Conservation (phyloP, 1,140 invertebrate species). For the Trichoplusia ni region DNA sequence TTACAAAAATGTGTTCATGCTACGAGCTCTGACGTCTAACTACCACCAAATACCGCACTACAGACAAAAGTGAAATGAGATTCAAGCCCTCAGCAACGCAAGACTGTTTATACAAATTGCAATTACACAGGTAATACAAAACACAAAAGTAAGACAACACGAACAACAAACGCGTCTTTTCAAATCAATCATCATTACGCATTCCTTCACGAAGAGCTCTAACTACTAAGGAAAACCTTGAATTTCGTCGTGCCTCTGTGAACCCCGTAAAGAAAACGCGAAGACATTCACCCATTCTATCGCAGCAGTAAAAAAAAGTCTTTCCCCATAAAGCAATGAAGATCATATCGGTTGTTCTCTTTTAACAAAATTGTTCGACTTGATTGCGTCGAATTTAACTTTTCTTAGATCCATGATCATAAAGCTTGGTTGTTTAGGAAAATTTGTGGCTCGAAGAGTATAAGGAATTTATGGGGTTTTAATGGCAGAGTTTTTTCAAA, state of each 20-base stretch:
- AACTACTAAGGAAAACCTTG: conserved; percentile 37
- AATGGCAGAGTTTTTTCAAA: conserved; percentile 11
- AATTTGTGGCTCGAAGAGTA: conserved; percentile 20
- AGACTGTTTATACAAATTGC: too few relatives aligned
- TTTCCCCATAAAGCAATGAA: conserved; percentile 33
- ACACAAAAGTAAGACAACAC: conserved; percentile 2
- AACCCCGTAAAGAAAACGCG: conserved; percentile 35
- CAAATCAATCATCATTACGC: conserved; percentile 38
- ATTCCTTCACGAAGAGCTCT: conserved; percentile 27
- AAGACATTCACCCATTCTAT: conserved; percentile 35
- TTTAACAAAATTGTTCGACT: conserved; percentile 27
- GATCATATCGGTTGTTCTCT: conserved; percentile 36
- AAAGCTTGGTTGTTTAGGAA: conserved; percentile 16
- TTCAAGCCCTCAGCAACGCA: neutral
- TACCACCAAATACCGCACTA: too few relatives aligned
- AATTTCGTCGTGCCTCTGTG: conserved; percentile 26
- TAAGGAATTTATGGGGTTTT: conserved; percentile 22
- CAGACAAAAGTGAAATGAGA: too few relatives aligned
- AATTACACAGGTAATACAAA: neutral
- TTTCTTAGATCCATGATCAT: conserved; percentile 10
- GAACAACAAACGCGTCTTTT: conserved; percentile 4
- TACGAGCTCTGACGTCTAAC: too few relatives aligned
- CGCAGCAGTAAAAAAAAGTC: conserved; percentile 37
- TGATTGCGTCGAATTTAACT: conserved; percentile 28
- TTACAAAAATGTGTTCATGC: too few relatives aligned